Conservation (phyloP, 2,888 invertebrate genomes). For the Melanostoma mellinum region DNA sequence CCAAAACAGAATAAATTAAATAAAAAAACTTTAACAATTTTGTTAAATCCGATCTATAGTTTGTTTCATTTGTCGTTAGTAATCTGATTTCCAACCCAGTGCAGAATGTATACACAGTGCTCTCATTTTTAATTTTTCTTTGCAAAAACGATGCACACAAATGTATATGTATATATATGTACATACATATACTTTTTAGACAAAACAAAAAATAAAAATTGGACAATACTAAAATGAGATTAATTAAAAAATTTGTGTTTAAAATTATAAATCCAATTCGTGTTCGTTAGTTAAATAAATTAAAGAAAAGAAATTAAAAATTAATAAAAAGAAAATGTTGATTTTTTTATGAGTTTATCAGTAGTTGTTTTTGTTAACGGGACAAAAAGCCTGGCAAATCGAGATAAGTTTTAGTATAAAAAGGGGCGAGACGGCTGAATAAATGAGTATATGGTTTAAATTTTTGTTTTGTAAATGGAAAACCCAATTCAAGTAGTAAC, state of each 20-base stretch:
- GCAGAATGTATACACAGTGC: conserved; percentile 74
- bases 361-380: conserved; percentile 66
- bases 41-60: conserved; percentile 58
- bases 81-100: conserved; percentile 68
- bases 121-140: conserved; percentile 52
- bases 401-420: conserved; percentile 80
- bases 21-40: conserved; percentile 51
- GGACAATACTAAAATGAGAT: background rate
- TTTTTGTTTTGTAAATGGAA: background rate
- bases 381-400: conserved; percentile 82
- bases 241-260: conserved; percentile 12
- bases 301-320: conserved; percentile 40
- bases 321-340: conserved; percentile 31
- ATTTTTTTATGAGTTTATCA: conserved; percentile 52
- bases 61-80: conserved; percentile 45
- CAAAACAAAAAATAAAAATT: conserved; percentile 47
- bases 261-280: background rate
- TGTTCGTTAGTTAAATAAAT: conserved; percentile 25
- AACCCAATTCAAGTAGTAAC: background rate
- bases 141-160: conserved; percentile 66
- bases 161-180: conserved; percentile 16
- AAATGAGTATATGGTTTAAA: conserved; percentile 75
- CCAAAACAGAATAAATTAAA: conserved; percentile 22
- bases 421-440: conserved; percentile 79
- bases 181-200: conserved; percentile 26